phyloP scores from a whole-genome alignment of 2,113 vertebrate species.

The Myrmecophaga tridactyla region DNA sequence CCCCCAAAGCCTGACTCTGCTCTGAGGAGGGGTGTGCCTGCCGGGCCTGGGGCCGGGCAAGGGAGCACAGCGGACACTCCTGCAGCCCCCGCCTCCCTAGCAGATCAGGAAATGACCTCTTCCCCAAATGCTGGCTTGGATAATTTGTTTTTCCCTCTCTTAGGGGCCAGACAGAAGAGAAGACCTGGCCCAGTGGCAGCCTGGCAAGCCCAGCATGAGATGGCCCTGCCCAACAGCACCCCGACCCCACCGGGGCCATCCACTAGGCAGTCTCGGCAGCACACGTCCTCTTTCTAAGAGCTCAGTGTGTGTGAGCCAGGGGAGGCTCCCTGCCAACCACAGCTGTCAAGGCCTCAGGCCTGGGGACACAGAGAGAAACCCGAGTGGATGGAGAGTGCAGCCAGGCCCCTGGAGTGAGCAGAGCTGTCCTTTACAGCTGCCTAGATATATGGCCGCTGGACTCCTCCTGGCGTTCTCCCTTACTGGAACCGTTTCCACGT shows the following conservation, averaged over 20 bases:
- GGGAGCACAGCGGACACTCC: not conserved
- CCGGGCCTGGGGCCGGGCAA: too few relatives aligned
- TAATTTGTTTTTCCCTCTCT: too few relatives aligned
- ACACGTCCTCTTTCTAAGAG: too few relatives aligned
- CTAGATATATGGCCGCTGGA: not conserved
- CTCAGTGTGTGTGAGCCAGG: not conserved
- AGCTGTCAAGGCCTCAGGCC: not conserved
- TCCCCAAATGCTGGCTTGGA: accelerated
- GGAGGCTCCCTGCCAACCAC: not conserved
- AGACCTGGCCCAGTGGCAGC: not conserved
- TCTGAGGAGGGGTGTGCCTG: too few relatives aligned
- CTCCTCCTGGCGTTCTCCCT: not conserved
- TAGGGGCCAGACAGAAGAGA: not conserved
- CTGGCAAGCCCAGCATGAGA: not conserved
- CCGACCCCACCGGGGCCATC: not conserved
- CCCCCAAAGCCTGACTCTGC: too few relatives aligned
- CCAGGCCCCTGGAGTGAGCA: not conserved
- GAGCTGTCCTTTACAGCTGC: too few relatives aligned
- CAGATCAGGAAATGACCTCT: too few relatives aligned
- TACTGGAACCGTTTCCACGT: not conserved
- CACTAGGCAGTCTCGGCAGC: too few relatives aligned
- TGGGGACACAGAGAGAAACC: not conserved
- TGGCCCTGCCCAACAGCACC: accelerated
- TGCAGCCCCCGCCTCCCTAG: too few relatives aligned
- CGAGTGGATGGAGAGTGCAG: too few relatives aligned